Evolutionary conservation across 2,797 vertebrate genomes (phyloP).

Genomic region (Neopelma chrysocephalum): DNA sequence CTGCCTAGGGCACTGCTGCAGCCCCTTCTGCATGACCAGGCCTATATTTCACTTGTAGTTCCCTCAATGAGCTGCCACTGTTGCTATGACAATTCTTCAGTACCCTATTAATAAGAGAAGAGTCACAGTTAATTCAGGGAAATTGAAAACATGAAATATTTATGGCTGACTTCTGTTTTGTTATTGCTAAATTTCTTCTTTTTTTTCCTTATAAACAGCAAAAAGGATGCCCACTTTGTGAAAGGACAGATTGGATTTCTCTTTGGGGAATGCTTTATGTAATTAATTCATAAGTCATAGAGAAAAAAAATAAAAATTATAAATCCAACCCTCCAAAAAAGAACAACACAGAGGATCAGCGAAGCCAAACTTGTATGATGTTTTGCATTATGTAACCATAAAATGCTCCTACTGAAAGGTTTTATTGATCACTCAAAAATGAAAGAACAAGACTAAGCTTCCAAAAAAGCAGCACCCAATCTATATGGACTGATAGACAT

Average conservation of each 20-base stretch:
- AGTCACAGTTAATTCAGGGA: conserved; percentile 16
- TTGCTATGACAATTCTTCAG: conserved; percentile 40
- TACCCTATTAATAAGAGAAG: conserved; percentile 43
- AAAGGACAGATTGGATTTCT: conserved; percentile 22
- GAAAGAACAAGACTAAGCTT: conserved; percentile 39
- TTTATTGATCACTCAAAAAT: conserved; percentile 64
- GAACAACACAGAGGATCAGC: conserved; percentile 19
- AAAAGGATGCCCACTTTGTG: not conserved
- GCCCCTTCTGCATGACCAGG: not conserved
- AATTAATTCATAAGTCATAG: conserved; percentile 46
- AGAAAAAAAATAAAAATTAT: not conserved
- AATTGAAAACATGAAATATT: conserved; percentile 52
- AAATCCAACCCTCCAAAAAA: not conserved
- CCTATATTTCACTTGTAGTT: not conserved
- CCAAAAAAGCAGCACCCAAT: conserved; percentile 28
- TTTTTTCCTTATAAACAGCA: not conserved
- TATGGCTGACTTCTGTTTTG: not conserved
- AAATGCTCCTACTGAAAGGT: conserved; percentile 51
- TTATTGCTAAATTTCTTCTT: not conserved
- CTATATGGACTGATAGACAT: conserved; percentile 12
- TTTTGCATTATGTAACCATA: not conserved
- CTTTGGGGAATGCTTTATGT: conserved; percentile 26
- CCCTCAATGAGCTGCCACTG: not conserved
- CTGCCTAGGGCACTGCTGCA: not conserved
- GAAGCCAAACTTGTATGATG: conserved; percentile 34